phyloP scores from a whole-genome alignment of 2,113 vertebrate species.

The Crotalus viridis region DNA sequence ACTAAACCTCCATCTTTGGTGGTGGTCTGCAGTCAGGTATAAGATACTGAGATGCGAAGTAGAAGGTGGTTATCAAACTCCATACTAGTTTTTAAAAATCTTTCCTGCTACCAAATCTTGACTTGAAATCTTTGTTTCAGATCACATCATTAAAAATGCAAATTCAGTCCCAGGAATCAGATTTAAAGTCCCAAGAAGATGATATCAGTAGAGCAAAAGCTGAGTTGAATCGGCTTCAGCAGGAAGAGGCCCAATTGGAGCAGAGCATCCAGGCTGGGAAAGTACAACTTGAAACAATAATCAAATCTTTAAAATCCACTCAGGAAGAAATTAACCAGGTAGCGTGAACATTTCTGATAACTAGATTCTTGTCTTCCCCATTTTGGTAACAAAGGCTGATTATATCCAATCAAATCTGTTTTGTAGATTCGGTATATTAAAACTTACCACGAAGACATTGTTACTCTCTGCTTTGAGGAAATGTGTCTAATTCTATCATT shows the following conservation, averaged over 20 bases:
- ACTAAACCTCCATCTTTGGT: background rate
- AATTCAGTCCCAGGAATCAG: constrained; percentile 93
- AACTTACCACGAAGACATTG: background rate
- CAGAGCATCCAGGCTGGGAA: constrained; percentile 94
- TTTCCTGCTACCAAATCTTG: background rate
- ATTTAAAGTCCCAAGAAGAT: constrained; percentile 91
- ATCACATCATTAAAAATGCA: constrained; percentile 91
- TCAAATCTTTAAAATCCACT: constrained; percentile 91
- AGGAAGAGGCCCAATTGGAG: constrained; percentile 92
- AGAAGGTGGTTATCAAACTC: background rate
- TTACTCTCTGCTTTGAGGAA: background rate
- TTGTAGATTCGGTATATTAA: background rate
- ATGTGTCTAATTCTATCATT: background rate
- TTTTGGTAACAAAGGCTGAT: background rate
- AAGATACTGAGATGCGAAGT: background rate
- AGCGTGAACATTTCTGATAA: background rate
- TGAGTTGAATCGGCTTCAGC: constrained; percentile 87
- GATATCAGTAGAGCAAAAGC: constrained; percentile 88
- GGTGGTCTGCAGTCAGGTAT: background rate
- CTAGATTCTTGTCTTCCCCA: background rate
- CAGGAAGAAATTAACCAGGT: constrained; percentile 99
- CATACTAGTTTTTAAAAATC: background rate
- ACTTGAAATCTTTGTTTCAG: constrained; percentile 61
- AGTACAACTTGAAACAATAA: constrained; percentile 93
- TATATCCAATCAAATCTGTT: background rate